Conservation (phyloP, 2,797 vertebrate species). For the Anomalospiza imberbis region DNA sequence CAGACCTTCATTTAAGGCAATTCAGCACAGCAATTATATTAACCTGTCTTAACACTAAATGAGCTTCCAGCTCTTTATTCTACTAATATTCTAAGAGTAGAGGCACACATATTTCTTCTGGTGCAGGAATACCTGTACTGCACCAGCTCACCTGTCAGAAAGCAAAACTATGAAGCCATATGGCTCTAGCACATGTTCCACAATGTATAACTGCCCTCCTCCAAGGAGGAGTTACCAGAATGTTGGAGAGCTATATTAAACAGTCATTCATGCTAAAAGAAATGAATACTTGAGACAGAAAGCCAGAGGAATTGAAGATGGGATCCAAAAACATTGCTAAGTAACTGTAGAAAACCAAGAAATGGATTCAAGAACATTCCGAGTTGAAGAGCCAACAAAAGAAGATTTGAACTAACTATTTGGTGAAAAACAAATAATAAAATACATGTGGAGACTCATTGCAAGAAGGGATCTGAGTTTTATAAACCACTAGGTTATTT, state of each 20-base stretch:
- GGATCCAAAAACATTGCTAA: constrained; percentile 26
- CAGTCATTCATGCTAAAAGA: background rate
- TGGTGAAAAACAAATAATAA: background rate
- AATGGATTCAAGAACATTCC: constrained; percentile 62
- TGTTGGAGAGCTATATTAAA: background rate
- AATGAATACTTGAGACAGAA: constrained; percentile 1
- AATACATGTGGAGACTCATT: background rate
- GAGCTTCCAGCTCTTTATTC: background rate
- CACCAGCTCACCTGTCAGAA: background rate
- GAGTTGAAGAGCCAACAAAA: constrained; percentile 3
- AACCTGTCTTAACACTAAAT: background rate
- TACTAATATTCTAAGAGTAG: background rate
- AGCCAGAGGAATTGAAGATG: constrained; percentile 9
- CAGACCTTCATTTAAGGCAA: background rate
- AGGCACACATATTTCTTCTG: background rate
- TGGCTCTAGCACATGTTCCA: background rate
- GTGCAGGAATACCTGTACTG: background rate
- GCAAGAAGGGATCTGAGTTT: constrained; percentile 39
- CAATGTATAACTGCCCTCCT: background rate
- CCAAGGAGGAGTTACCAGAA: background rate
- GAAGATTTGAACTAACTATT: constrained; percentile 7
- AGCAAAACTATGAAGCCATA: background rate
- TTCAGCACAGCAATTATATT: background rate
- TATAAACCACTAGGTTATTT: constrained; percentile 35
- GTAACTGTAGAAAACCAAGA: constrained; percentile 34